Conservation (phyloP, 1,140 invertebrate genomes). For the Leptopilina boulardi region DNA sequence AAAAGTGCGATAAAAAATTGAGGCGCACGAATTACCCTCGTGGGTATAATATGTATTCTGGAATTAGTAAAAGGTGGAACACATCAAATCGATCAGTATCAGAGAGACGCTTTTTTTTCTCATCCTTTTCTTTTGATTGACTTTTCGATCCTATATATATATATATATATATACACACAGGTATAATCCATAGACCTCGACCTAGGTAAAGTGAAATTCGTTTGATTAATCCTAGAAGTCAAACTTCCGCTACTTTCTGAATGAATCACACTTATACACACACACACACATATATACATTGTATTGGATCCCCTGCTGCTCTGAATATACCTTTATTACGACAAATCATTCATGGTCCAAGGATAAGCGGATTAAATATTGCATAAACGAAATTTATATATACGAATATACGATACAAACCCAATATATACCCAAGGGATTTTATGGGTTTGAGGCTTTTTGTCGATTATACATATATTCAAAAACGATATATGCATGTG, state of each 20-base stretch:
- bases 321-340: conserved; percentile 20
- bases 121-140: conserved; percentile 50
- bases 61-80: background rate
- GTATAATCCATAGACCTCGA: background rate
- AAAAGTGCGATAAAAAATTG: conserved; percentile 41
- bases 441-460: background rate
- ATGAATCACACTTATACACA: background rate
- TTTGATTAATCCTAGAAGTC: conserved; percentile 42
- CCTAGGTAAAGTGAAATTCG: conserved; percentile 28
- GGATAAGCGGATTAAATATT: conserved; percentile 29
- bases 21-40: background rate
- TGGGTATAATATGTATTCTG: conserved; percentile 33
- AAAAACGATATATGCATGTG: background rate
- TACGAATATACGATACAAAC: no score
- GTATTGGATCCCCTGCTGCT: conserved; percentile 5
- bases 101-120: background rate
- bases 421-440: background rate
- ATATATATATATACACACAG: no score
- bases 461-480: conserved; percentile 11
- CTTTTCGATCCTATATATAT: conserved; percentile 35
- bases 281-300: no score
- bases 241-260: conserved; percentile 35
- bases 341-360: background rate
- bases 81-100: conserved; percentile 23
- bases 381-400: conserved; percentile 2